Evolutionary conservation across 2,888 invertebrate genomes (phyloP).

Genomic region (Linnaemya tessellans): DNA sequence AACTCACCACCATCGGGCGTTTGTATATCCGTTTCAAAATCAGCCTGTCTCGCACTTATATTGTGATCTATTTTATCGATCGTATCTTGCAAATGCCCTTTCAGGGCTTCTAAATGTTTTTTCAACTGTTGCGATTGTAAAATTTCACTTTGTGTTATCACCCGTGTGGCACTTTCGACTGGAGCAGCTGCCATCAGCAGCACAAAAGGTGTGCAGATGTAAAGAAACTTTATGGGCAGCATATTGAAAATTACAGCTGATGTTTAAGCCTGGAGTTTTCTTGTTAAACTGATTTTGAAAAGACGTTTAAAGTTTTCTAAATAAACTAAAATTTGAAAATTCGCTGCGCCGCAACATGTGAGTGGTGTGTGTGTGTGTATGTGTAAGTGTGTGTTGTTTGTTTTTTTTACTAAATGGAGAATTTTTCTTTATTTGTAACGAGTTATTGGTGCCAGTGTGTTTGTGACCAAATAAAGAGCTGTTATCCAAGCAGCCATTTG

Average conservation of each 20-base stretch:
- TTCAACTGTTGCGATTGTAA: constrained; percentile 37
- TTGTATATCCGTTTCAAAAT: constrained; percentile 42
- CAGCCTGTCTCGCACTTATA: constrained; percentile 48
- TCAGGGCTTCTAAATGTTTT: constrained; percentile 48
- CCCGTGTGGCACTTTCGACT: constrained; percentile 32
- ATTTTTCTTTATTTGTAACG: constrained; percentile 39
- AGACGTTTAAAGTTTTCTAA: constrained; percentile 47
- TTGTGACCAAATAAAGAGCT: constrained; percentile 33
- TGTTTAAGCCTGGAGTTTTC: constrained; percentile 59
- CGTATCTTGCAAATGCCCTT: constrained; percentile 56
- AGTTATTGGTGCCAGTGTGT: constrained; percentile 9
- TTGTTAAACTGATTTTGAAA: constrained; percentile 56
- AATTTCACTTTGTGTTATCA: constrained; percentile 21
- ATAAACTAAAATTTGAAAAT: constrained; percentile 56
- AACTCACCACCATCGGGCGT: constrained; percentile 54
- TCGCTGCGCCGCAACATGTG: constrained; percentile 38
- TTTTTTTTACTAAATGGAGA: constrained; percentile 26
- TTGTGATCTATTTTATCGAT: constrained; percentile 59
- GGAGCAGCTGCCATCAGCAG: not conserved
- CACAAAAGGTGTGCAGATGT: not conserved
- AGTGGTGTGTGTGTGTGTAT: too few relatives aligned
- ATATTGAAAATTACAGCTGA: constrained; percentile 17
- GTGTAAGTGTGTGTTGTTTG: not conserved
- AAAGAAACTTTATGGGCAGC: constrained; percentile 4
- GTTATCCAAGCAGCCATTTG: constrained; percentile 33